Evolutionary conservation across 2,888 invertebrate species (phyloP).

Genomic region (Tetrapedia diversipes): DNA sequence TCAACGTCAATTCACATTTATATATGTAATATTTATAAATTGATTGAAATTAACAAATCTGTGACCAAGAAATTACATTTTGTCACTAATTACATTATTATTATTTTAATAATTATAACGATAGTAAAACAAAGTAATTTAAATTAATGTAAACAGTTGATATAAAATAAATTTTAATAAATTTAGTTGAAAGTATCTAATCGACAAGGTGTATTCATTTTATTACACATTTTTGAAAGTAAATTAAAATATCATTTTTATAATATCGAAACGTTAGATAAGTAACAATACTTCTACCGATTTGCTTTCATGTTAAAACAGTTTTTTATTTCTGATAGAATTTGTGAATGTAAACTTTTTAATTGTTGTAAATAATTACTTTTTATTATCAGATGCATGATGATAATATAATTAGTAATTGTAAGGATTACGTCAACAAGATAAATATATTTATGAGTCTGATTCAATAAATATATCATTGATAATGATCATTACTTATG

Average conservation of each 20-base stretch:
- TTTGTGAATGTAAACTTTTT: neutral
- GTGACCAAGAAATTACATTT: slow-evolving; percentile 4
- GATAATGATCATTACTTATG: neutral
- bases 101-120: slow-evolving; percentile 20
- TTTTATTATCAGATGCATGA: neutral
- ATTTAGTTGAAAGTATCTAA: slow-evolving; percentile 20
- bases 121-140: slow-evolving; percentile 18
- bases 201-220: neutral
- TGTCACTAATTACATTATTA: slow-evolving; percentile 5
- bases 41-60: slow-evolving; percentile 27
- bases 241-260: no score
- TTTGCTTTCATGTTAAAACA: neutral
- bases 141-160: slow-evolving; percentile 46
- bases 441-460: no score
- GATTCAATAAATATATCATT: no score
- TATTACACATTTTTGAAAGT: no score
- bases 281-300: no score
- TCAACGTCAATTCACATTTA: slow-evolving; percentile 48
- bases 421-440: slow-evolving; percentile 14
- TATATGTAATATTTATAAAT: slow-evolving; percentile 27
- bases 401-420: slow-evolving; percentile 13
- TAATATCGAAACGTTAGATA: no score
- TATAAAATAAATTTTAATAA: slow-evolving; percentile 41
- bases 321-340: neutral
- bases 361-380: neutral